These are phyloP conservation scores for Unio pictorum DNA, from an alignment of 2,888 invertebrate genomes.

Conservation along the genomic window DNA sequence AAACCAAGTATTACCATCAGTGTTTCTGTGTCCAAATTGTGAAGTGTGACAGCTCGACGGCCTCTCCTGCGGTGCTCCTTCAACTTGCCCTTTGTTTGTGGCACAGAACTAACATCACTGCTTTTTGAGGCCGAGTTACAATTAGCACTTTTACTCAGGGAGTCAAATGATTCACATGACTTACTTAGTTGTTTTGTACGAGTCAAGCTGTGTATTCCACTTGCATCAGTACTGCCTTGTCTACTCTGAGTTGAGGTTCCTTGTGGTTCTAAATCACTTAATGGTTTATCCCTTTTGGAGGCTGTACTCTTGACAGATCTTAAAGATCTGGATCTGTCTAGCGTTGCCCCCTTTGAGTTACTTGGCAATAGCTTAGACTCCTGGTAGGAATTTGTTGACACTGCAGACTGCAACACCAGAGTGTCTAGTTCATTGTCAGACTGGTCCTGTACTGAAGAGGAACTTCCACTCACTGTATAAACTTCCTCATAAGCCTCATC, in stretches of 20 bases:
- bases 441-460: slow-evolving; percentile 37
- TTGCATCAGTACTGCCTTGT: slow-evolving; percentile 14
- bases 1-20: slow-evolving; percentile 57
- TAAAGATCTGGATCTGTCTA: too few relatives aligned
- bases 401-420: too few relatives aligned
- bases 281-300: too few relatives aligned
- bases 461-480: slow-evolving; percentile 55
- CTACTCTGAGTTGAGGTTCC: too few relatives aligned
- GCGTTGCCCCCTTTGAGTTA: too few relatives aligned
- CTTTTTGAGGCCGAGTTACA: slow-evolving; percentile 5
- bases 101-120: slow-evolving; percentile 9
- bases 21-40: slow-evolving; percentile 58
- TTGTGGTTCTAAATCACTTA: too few relatives aligned
- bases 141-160: slow-evolving; percentile 19
- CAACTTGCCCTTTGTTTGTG: slow-evolving; percentile 38
- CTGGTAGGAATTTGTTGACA: too few relatives aligned
- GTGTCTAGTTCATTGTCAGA: slow-evolving; percentile 41
- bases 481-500: slow-evolving; percentile 56
- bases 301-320: too few relatives aligned
- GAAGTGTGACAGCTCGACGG: slow-evolving; percentile 56
- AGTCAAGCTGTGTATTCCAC: slow-evolving; percentile 25
- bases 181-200: slow-evolving; percentile 23
- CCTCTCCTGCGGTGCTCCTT: slow-evolving; percentile 55
- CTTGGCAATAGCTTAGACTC: too few relatives aligned
- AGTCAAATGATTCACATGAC: slow-evolving; percentile 46